Base-by-base conservation (phyloP, 2,888 invertebrate genomes). In the Electrophaes corylata region DNA sequence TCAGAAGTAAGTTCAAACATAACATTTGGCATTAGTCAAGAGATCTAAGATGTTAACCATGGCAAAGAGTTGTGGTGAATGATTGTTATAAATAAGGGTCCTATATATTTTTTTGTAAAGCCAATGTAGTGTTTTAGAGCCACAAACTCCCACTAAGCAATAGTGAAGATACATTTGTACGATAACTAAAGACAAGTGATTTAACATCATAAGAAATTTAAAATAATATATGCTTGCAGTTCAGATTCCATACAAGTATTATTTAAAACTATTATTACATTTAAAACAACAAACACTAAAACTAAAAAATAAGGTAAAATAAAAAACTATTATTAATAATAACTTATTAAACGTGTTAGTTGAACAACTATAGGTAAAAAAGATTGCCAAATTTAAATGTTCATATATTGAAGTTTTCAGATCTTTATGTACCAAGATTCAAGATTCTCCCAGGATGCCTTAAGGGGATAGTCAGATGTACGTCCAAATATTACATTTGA, bases 311-410 rank as follows among this genome's bases (percentile, higher is more conserved):
- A 58, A 54, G 29, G 11, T 33, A 58, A 53, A 47, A 56, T 29
- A 55, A 19, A 26, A 55, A 57, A 57, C 18, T 51, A 58, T 51
- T 60, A 51, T 48, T 49, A 44, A 53, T 46, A 62, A 63, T 61
- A 61, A 61, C 54, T 61, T 55, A 60, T 57, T 61, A 44, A 60
- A 56, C 48, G 45, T 58, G 52, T 51, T 49, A 63, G 57, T 51
- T 19, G 5, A 11, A 19, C 37, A 37, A 10, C 8, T 16, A 16
- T 5, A 16, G 16, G 37, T 10, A 29, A 5, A 35, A 33, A n/a
- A n/a, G 4, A 14, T 14, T 1, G 16, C 16, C 6, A 37, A 2
- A 16, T 37, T 16, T 37, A 3, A 16, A 37, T 16, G 5, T 16
- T 0, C 3, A 16, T 6, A 37, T 4, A 37, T 33, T 6, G 1